phyloP scores from a whole-genome alignment of 2,113 vertebrate species.

The Tricholaema leucomelas region DNA sequence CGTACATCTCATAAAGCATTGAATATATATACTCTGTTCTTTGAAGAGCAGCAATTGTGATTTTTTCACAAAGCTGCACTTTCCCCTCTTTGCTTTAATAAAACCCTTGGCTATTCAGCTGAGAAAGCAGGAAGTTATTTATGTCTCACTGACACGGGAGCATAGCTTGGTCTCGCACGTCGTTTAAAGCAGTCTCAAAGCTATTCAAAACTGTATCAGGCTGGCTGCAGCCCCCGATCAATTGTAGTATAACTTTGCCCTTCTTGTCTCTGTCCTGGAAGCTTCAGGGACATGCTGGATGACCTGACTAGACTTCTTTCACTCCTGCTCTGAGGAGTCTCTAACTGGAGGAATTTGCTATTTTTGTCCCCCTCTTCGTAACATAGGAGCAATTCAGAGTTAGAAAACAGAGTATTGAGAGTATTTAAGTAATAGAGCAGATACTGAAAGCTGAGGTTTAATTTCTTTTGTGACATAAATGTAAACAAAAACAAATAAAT shows the following conservation, averaged over 20 bases:
- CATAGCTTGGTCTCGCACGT: not conserved
- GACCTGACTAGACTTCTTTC: not conserved
- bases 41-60: not conserved
- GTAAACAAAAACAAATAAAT: not conserved
- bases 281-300: not conserved
- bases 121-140: constrained; percentile 37
- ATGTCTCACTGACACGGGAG: not conserved
- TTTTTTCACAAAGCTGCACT: not conserved
- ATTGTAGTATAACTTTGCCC: not conserved
- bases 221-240: not conserved
- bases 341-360: not conserved
- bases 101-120: constrained; percentile 15
- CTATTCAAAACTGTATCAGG: constrained; percentile 14
- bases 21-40: not conserved
- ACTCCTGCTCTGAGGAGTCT: not conserved
- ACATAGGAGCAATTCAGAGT: not conserved
- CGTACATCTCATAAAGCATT: not conserved
- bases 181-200: not conserved
- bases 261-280: not conserved
- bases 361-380: too few relatives aligned
- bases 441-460: not conserved
- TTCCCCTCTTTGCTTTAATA: constrained; percentile 13
- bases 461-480: not conserved
- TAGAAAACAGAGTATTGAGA: not conserved
- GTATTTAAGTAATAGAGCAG: not conserved